Percentiles rank a stretch among this genome's conserved stretches.
Evolutionary conservation across 1,140 invertebrate genomes (phyloP).

Genomic region (Macrotrachela quadricornifera): DNA sequence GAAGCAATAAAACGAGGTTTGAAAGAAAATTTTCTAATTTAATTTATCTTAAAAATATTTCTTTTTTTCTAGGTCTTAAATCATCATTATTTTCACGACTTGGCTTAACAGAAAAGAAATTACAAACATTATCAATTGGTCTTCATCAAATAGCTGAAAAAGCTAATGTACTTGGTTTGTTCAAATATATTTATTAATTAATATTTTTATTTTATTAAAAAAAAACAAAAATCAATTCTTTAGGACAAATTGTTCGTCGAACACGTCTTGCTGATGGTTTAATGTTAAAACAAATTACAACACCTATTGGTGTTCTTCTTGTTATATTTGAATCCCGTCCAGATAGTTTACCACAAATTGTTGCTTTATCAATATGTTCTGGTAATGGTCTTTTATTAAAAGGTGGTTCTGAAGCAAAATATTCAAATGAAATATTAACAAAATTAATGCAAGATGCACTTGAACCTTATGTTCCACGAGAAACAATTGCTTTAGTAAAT

Average conservation of each 20-base stretch:
- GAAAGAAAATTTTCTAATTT: neutral
- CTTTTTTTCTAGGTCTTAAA: conserved; percentile 38
- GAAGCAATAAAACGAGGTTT: conserved; percentile 48
- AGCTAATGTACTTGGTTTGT: conserved; percentile 39
- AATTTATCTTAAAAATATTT: neutral
- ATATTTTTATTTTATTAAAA: too few species aligned
- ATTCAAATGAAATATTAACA: conserved; percentile 77
- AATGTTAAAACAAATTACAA: conserved; percentile 53
- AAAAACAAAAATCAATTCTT: too few species aligned
- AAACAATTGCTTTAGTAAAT: conserved; percentile 29
- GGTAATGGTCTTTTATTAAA: conserved; percentile 85
- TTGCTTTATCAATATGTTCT: conserved; percentile 78
- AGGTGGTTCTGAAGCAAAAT: conserved; percentile 78
- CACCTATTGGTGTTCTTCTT: conserved; percentile 85
- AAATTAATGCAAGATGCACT: conserved; percentile 74
- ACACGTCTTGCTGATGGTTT: conserved; percentile 57
- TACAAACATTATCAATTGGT: conserved; percentile 59
- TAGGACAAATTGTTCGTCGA: conserved; percentile 46
- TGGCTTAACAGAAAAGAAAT: conserved; percentile 60
- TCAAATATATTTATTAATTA: conserved; percentile 38
- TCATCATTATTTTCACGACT: conserved; percentile 58
- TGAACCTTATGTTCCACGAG: conserved; percentile 14
- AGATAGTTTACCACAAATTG: conserved; percentile 84
- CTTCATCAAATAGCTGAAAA: conserved; percentile 73
- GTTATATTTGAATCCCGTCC: conserved; percentile 97